These are phyloP conservation scores for Zaprionus taronus DNA, from an alignment of 1,140 invertebrate genomes.

Conservation along the genomic window DNA sequence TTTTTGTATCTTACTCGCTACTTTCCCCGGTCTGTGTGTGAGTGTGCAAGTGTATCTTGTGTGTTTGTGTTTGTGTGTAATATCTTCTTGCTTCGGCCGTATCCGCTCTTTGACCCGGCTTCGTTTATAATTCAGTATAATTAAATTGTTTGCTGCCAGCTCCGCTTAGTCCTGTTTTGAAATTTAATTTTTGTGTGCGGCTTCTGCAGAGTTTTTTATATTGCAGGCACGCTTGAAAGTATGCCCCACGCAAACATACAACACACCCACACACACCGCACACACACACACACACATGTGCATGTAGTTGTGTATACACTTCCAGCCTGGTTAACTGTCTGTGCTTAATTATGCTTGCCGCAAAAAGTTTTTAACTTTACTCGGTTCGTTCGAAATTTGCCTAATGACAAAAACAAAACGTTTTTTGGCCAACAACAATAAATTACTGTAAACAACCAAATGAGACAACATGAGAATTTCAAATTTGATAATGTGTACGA, in stretches of 20 bases:
- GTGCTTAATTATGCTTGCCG: conserved; percentile 71
- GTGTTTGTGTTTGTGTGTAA: conserved; percentile 28
- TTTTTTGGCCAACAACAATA: conserved; percentile 46
- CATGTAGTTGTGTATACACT: not conserved
- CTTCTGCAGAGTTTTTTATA: conserved; percentile 40
- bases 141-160: conserved; percentile 76
- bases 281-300: conserved; percentile 8
- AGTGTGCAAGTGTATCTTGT: not conserved
- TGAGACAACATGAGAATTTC: conserved; percentile 28
- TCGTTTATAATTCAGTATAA: conserved; percentile 81
- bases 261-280: not conserved
- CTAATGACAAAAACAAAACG: conserved; percentile 56
- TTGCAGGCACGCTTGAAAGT: conserved; percentile 42
- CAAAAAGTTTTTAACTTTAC: conserved; percentile 61
- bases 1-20: conserved; percentile 56
- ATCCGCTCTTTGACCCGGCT: conserved; percentile 48
- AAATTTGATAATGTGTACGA: conserved; percentile 12
- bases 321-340: conserved; percentile 50
- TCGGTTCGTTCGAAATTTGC: conserved; percentile 49
- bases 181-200: conserved; percentile 67
- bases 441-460: conserved; percentile 58
- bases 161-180: conserved; percentile 39
- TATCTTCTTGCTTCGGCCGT: conserved; percentile 30
- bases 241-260: conserved; percentile 33
- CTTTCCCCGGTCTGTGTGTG: not conserved